Evolutionary conservation across 2,888 invertebrate genomes (phyloP).

Genomic region (Pyrrhia umbra): DNA sequence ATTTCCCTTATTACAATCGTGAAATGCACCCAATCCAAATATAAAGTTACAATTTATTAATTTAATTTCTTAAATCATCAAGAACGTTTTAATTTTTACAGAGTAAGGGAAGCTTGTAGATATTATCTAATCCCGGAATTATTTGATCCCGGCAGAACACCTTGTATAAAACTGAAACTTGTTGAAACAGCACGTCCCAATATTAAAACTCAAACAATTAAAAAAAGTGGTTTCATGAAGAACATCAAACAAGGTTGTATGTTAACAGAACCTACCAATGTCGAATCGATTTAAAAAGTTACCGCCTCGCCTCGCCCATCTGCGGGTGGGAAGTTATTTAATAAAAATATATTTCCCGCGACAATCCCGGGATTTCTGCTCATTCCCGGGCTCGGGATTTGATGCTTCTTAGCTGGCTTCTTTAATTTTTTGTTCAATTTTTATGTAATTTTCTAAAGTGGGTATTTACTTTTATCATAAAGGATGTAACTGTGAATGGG

Average conservation of each 20-base stretch:
- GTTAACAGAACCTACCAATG: slow-evolving; percentile 50
- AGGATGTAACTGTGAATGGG: slow-evolving; percentile 29
- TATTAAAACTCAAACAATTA: slow-evolving; percentile 38
- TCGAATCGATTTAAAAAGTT: slow-evolving; percentile 72
- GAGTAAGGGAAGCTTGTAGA: too few species aligned
- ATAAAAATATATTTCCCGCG: slow-evolving; percentile 79
- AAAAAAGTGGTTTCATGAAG: slow-evolving; percentile 44
- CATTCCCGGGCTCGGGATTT: slow-evolving; percentile 66
- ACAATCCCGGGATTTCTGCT: slow-evolving; percentile 70
- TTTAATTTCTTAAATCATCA: too few species aligned
- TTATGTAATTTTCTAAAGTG: slow-evolving; percentile 56
- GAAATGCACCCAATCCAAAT: too few species aligned
- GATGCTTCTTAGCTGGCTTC: slow-evolving; percentile 62
- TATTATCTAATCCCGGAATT: background rate
- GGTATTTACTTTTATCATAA: slow-evolving; percentile 37
- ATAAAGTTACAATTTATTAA: too few species aligned
- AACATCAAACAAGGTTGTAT: slow-evolving; percentile 39
- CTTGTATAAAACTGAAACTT: background rate
- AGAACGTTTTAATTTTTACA: too few species aligned
- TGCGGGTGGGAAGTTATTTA: slow-evolving; percentile 78
- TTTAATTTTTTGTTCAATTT: slow-evolving; percentile 65
- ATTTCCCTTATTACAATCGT: too few species aligned
- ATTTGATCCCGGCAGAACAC: background rate
- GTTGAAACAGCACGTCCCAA: background rate
- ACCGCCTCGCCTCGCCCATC: slow-evolving; percentile 65